These are phyloP conservation scores for Pygmarrhopalites habei DNA, from an alignment of 1,140 invertebrate genomes.

Conservation along the genomic window DNA sequence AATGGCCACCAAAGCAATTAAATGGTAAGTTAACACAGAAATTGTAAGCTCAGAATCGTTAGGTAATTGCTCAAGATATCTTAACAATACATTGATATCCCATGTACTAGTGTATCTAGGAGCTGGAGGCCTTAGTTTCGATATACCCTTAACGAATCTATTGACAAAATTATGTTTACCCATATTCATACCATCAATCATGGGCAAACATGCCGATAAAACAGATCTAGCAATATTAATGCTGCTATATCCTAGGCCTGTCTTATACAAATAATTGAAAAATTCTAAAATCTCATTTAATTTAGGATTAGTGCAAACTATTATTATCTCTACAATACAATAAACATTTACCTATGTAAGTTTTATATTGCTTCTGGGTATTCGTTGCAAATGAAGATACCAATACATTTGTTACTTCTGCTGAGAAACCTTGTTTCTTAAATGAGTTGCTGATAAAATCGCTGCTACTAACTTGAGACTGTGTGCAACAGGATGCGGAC, in stretches of 20 bases:
- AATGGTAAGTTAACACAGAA: constrained; percentile 13
- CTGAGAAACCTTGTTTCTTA: neutral
- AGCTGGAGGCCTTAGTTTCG: neutral
- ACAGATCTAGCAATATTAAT: neutral
- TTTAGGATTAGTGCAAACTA: neutral
- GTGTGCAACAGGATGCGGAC: constrained; percentile 2
- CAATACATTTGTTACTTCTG: neutral
- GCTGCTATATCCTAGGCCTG: neutral
- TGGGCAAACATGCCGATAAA: neutral
- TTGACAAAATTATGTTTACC: neutral
- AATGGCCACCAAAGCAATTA: constrained; percentile 13
- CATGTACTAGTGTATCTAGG: constrained; percentile 15
- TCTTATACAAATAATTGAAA: neutral
- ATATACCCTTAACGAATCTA: no score
- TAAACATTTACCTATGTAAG: neutral
- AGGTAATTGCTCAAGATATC: neutral
- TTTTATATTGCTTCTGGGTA: neutral
- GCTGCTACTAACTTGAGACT: neutral
- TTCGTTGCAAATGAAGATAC: neutral
- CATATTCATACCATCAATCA: neutral
- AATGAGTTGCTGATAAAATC: neutral
- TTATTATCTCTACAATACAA: neutral
- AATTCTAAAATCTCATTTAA: no score
- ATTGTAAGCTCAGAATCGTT: constrained; percentile 1
- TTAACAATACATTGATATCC: constrained; percentile 15